Evolutionary conservation across 1,140 invertebrate species (phyloP), one percentile per base, ranked within the genome.

Genomic region (Manduca sexta): DNA sequence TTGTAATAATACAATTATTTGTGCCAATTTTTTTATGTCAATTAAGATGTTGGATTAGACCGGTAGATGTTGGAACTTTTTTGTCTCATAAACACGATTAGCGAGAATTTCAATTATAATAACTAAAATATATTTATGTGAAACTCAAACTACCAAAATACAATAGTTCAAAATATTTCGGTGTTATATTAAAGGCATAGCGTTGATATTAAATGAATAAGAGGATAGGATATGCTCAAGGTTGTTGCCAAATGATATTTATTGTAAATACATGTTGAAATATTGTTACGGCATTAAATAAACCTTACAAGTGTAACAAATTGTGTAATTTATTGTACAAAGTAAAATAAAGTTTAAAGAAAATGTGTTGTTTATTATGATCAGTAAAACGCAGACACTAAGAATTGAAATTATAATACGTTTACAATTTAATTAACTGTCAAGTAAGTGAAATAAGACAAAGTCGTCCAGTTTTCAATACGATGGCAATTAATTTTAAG

Each of bases 241-340:
- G 53, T 67, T 61, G 55, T 67, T 67, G 52, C 56, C 55, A 64
- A 64, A 64, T 46, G 50, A 33, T 47, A 43, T 55, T 50, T 45
- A 38, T 35, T n/a, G n/a, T n/a, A n/a, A 48, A 42, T 13, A 30
- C 43, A 12, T 14, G 6, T 35, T 35, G 12, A 35, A 35, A 35
- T 26, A 26, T 26, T 26, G 21, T 26, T 26, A 26, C 21, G 21
- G 21, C 21, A 26, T 26, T 5, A 26, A 26, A 26, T 26, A 26
- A 26, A 26, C 21, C 21, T 26, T 26, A 26, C 8, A 26, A 8
- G 21, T 26, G 21, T 26, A 26, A 26, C 21, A 26, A 26, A 26
- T 5, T 35, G n/a, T 12, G 8, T 35, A 13, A 13, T 35, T 35
- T 35, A 45, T 34, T 45, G 35, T 45, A 51, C 48, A 49, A 49